Evolutionary conservation across 2,888 invertebrate genomes (phyloP).

Genomic region (Malacosoma neustria): DNA sequence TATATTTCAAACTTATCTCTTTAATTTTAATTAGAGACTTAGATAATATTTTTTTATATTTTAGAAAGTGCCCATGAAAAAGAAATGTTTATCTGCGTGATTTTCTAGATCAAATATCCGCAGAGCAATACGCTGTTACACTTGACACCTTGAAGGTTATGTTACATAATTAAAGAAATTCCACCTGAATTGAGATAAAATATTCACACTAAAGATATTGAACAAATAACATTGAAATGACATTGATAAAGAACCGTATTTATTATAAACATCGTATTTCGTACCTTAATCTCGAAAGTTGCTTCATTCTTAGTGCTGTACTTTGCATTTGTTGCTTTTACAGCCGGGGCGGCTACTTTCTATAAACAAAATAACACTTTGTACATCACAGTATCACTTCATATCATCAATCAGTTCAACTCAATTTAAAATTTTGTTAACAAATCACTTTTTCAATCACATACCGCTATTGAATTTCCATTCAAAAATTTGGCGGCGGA

Average conservation of each 20-base stretch:
- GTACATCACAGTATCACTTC: background rate
- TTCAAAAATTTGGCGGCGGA: slow-evolving; percentile 46
- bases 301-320: slow-evolving; percentile 77
- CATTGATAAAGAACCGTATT: too few relatives aligned
- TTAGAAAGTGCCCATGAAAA: too few relatives aligned
- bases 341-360: slow-evolving; percentile 49
- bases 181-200: background rate
- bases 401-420: background rate
- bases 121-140: slow-evolving; percentile 24
- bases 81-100: too few relatives aligned
- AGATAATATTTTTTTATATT: too few relatives aligned
- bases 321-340: slow-evolving; percentile 57
- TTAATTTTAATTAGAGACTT: too few relatives aligned
- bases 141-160: slow-evolving; percentile 64
- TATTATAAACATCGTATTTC: too few relatives aligned
- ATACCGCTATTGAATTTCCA: slow-evolving; percentile 43
- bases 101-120: too few relatives aligned
- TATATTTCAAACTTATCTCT: too few relatives aligned
- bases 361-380: slow-evolving; percentile 22
- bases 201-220: background rate
- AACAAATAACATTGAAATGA: background rate
- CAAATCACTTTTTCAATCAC: slow-evolving; percentile 12
- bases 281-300: slow-evolving; percentile 76
- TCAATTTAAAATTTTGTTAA: background rate
- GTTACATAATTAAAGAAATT: slow-evolving; percentile 53